Evolutionary conservation across 2,888 invertebrate genomes (phyloP).

Genomic region (Pollenia angustigena): DNA sequence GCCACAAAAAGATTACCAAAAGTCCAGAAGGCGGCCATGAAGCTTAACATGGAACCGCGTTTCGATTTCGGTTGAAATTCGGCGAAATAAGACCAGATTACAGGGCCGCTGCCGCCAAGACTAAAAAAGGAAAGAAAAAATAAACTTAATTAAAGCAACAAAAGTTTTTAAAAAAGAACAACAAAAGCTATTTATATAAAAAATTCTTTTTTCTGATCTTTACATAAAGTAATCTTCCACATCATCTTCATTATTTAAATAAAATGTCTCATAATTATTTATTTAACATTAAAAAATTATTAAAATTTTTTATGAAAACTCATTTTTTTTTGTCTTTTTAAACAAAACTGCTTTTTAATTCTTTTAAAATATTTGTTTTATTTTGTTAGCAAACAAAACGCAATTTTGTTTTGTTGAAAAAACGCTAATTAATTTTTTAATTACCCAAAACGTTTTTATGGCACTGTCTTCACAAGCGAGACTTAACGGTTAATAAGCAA

Average conservation of each 20-base stretch:
- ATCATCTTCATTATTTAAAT: too few species aligned
- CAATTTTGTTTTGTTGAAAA: slow-evolving; percentile 18
- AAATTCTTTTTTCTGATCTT: not conserved
- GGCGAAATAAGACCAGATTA: slow-evolving; percentile 97
- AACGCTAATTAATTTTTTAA: slow-evolving; percentile 18
- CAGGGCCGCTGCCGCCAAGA: slow-evolving; percentile 87
- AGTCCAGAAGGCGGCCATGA: slow-evolving; percentile 98
- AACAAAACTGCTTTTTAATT: slow-evolving; percentile 13
- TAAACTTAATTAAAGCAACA: not conserved
- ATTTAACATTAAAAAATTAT: too few species aligned
- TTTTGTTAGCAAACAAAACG: slow-evolving; percentile 22
- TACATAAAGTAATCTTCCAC: too few species aligned
- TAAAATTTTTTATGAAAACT: too few species aligned
- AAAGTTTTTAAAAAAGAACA: not conserved
- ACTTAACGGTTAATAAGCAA: too few species aligned
- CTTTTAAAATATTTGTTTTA: not conserved
- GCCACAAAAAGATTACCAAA: slow-evolving; percentile 96
- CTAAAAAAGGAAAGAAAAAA: slow-evolving; percentile 74
- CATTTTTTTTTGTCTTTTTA: not conserved
- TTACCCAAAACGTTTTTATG: not conserved
- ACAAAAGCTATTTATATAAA: slow-evolving; percentile 3
- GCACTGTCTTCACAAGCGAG: too few species aligned
- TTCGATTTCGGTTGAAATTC: slow-evolving; percentile 97
- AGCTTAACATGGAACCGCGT: slow-evolving; percentile 95
- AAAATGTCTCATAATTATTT: too few species aligned